Evolutionary conservation across 2,797 vertebrate genomes (phyloP).

Genomic region (Capromys pilorides): DNA sequence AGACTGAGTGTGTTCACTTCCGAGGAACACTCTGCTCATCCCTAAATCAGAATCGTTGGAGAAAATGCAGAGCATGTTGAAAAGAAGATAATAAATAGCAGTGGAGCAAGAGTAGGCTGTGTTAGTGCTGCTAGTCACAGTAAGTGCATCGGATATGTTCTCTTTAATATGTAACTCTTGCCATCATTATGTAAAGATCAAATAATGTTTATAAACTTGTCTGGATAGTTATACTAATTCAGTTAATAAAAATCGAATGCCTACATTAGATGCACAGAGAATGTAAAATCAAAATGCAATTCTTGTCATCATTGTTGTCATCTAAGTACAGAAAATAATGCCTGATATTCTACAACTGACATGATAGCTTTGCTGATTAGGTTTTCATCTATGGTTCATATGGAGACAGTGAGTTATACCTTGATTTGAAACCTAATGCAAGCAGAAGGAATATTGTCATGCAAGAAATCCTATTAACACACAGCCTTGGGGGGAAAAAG

Average conservation of each 20-base stretch:
- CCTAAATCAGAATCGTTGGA: conserved; percentile 54
- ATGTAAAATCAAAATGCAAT: conserved; percentile 33
- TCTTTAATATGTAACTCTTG: conserved; percentile 5
- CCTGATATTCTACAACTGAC: conserved; percentile 11
- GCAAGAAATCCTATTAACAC: background rate
- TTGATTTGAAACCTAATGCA: conserved; percentile 20
- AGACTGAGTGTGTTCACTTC: background rate
- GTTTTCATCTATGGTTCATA: background rate
- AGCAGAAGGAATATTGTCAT: background rate
- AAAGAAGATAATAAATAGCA: conserved; percentile 55
- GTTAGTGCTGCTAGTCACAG: conserved; percentile 44
- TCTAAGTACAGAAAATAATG: conserved; percentile 8
- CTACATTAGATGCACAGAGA: background rate
- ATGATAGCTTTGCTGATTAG: background rate
- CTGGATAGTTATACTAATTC: background rate
- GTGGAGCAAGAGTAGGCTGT: background rate
- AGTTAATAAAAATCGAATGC: conserved; percentile 55
- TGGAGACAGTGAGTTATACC: background rate
- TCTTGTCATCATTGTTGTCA: background rate
- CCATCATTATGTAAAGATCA: conserved; percentile 16
- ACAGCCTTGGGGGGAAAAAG: background rate
- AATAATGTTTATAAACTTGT: conserved; percentile 60
- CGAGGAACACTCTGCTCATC: conserved; percentile 36
- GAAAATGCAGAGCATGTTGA: conserved; percentile 44
- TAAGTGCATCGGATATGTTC: conserved; percentile 14